Conservation (phyloP, 2,113 vertebrate species). For the Oenanthe oenanthe region DNA sequence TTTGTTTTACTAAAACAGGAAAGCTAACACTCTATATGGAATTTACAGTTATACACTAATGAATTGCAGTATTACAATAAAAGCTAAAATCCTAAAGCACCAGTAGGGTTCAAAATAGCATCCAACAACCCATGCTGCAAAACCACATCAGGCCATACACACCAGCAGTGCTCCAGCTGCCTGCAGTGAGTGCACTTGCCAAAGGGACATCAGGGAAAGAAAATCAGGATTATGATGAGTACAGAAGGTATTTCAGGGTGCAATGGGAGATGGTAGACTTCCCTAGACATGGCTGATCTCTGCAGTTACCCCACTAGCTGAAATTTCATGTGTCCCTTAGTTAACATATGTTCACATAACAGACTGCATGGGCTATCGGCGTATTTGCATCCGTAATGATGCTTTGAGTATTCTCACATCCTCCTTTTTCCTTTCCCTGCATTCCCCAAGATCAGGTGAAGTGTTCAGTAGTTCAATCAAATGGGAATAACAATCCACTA, state of each 20-base stretch:
- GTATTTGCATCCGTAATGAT: neutral
- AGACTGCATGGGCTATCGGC: neutral
- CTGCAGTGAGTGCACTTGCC: neutral
- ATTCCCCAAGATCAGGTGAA: neutral
- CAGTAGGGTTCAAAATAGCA: neutral
- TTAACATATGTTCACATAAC: neutral
- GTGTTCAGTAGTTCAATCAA: neutral
- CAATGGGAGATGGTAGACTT: neutral
- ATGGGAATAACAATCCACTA: neutral
- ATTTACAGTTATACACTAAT: neutral
- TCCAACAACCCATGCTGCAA: neutral
- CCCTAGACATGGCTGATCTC: neutral
- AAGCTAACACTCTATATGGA: neutral
- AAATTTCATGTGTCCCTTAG: neutral
- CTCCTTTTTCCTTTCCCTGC: neutral
- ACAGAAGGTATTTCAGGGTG: neutral
- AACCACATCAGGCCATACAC: fast-evolving
- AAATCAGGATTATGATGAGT: fast-evolving
- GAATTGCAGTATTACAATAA: neutral
- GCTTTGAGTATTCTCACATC: neutral
- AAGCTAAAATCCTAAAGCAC: neutral
- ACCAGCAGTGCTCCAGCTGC: neutral
- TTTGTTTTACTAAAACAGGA: neutral
- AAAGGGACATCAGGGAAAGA: neutral
- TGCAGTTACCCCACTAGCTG: neutral